Percentiles rank a stretch among this genome's conserved stretches.
These are phyloP conservation scores for Gouania willdenowi DNA, from an alignment of 2,797 vertebrate species.

Conservation along the genomic window DNA sequence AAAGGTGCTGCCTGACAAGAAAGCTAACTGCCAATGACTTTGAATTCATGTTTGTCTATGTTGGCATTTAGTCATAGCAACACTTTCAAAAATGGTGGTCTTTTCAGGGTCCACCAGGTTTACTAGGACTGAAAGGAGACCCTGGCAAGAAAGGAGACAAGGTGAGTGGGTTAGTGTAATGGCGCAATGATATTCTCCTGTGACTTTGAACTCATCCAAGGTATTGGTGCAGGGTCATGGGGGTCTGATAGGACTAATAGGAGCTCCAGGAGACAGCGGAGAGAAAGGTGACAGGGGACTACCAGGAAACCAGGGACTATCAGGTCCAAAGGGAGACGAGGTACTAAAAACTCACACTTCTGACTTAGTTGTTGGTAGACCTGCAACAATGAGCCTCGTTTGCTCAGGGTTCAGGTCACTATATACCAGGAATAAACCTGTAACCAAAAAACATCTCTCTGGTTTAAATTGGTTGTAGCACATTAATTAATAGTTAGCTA, in stretches of 20 bases:
- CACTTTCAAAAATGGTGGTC: no score
- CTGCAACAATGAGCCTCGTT: no score
- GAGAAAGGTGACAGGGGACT: slow-evolving; percentile 95
- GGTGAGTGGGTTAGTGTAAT: slow-evolving; percentile 51
- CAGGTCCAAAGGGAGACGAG: slow-evolving; percentile 90
- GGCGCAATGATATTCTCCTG: not conserved
- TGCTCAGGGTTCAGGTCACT: no score
- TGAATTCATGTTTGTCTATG: no score
- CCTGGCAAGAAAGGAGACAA: slow-evolving; percentile 94
- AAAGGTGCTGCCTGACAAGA: no score
- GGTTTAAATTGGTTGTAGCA: no score
- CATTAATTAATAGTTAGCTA: no score
- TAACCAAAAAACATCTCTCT: no score
- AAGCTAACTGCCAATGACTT: no score
- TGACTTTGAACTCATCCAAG: not conserved
- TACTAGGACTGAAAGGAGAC: slow-evolving; percentile 93
- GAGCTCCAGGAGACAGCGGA: slow-evolving; percentile 91
- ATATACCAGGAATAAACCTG: no score
- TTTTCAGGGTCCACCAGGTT: slow-evolving; percentile 87
- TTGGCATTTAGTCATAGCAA: no score
- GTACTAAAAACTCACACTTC: slow-evolving; percentile 54
- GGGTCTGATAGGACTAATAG: slow-evolving; percentile 94
- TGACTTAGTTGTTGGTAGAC: no score
- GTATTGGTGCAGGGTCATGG: slow-evolving; percentile 84
- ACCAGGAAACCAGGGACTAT: slow-evolving; percentile 87